Conservation (phyloP, 2,797 vertebrate genomes). For the Cichlasoma orientale region DNA sequence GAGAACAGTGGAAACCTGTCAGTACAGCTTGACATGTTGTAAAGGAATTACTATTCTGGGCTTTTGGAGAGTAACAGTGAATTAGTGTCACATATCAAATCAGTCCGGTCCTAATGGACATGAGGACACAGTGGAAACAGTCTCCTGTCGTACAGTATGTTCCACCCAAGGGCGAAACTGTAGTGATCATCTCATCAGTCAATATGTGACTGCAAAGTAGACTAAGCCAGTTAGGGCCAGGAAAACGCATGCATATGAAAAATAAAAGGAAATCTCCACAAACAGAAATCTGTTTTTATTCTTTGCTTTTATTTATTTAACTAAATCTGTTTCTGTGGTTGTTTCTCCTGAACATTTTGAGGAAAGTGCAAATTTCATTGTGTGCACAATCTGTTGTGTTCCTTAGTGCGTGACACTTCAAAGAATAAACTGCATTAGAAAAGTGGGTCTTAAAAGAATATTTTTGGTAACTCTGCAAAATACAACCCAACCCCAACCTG, state of each 20-base stretch:
- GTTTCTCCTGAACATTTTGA: background rate
- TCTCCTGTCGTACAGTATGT: conserved; percentile 14
- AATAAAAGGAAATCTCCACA: background rate
- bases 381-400: background rate
- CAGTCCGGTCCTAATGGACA: background rate
- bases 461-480: background rate
- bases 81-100: background rate
- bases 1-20: background rate
- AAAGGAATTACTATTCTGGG: background rate
- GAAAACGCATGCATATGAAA: background rate
- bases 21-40: background rate
- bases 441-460: too few species aligned
- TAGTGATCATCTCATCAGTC: conserved; percentile 21
- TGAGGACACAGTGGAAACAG: conserved; percentile 37
- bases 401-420: background rate
- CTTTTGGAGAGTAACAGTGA: background rate
- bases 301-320: background rate
- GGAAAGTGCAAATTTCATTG: background rate
- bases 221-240: background rate
- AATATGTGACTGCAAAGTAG: conserved; percentile 25
- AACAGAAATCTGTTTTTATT: background rate
- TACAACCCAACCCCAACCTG: background rate
- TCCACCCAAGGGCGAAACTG: conserved; percentile 17
- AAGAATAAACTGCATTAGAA: background rate
- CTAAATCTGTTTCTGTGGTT: background rate